A percentile compares a stretch with the other conserved stretches of the same genome.
phyloP scores from a whole-genome alignment of 2,797 vertebrate genomes.

The Taeniopygia guttata region DNA sequence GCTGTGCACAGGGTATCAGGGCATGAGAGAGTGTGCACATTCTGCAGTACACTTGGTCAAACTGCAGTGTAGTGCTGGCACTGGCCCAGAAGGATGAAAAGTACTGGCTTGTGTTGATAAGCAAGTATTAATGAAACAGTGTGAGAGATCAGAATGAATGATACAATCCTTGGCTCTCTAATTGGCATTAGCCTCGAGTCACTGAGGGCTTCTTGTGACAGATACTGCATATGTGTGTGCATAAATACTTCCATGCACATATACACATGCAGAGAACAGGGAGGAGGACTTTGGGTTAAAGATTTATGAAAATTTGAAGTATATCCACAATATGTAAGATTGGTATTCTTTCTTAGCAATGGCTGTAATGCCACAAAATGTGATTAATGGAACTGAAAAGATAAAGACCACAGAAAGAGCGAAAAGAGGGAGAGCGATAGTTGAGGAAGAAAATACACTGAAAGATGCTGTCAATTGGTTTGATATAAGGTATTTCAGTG shows the following conservation, averaged over 20 bases:
- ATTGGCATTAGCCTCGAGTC: background rate
- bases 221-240: background rate
- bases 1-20: background rate
- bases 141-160: background rate
- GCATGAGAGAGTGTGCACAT: background rate
- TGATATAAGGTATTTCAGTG: background rate
- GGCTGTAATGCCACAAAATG: background rate
- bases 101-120: background rate
- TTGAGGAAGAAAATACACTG: background rate
- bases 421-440: background rate
- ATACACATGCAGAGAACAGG: background rate
- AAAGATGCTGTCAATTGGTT: background rate
- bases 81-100: background rate
- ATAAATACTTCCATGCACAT: background rate
- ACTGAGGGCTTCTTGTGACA: background rate
- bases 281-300: background rate
- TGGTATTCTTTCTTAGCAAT: background rate
- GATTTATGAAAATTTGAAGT: background rate
- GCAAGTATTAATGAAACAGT: background rate
- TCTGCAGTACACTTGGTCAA: background rate
- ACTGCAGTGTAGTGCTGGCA: background rate
- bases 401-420: background rate
- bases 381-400: background rate
- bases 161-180: background rate
- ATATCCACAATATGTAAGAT: background rate